Evolutionary conservation across 1,140 invertebrate species (phyloP).

Genomic region (Thalassaphorura encarpata): DNA sequence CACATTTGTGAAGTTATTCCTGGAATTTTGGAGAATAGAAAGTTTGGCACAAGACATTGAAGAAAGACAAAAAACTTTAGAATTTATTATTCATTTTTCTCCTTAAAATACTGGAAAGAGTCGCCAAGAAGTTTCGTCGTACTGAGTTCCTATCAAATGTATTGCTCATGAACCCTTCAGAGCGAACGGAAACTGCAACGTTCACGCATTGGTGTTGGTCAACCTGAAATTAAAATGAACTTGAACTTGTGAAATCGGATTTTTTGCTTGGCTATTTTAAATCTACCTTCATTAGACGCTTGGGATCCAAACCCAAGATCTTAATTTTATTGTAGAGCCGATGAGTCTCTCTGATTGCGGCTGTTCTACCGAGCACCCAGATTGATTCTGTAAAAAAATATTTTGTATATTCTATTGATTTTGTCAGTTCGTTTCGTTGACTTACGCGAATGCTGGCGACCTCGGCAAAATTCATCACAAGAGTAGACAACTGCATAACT

Average conservation of each 20-base stretch:
- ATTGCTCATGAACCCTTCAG: conserved; percentile 27
- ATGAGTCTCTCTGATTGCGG: conserved; percentile 24
- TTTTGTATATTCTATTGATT: not conserved
- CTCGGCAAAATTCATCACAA: conserved; percentile 31
- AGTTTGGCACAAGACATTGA: too few species aligned
- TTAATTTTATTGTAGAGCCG: conserved; percentile 30
- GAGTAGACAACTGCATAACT: conserved; percentile 37
- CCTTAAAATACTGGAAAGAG: conserved; percentile 30
- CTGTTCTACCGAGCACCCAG: conserved; percentile 31
- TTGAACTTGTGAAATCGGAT: not conserved
- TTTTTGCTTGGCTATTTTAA: not conserved
- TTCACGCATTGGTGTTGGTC: conserved; percentile 32
- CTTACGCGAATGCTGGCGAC: conserved; percentile 30
- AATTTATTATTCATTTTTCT: conserved; percentile 15
- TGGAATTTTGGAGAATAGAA: too few species aligned
- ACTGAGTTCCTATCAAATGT: conserved; percentile 32
- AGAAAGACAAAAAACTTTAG: not conserved
- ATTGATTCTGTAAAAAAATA: conserved; percentile 24
- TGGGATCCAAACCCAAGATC: conserved; percentile 30
- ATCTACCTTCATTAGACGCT: conserved; percentile 30
- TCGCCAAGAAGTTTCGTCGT: conserved; percentile 30
- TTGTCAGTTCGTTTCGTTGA: not conserved
- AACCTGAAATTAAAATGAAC: conserved; percentile 13
- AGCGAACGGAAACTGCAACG: conserved; percentile 30
- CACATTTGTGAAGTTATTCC: too few species aligned